Base-by-base conservation (phyloP, 1,140 invertebrate species). In the Arion vulgaris region DNA sequence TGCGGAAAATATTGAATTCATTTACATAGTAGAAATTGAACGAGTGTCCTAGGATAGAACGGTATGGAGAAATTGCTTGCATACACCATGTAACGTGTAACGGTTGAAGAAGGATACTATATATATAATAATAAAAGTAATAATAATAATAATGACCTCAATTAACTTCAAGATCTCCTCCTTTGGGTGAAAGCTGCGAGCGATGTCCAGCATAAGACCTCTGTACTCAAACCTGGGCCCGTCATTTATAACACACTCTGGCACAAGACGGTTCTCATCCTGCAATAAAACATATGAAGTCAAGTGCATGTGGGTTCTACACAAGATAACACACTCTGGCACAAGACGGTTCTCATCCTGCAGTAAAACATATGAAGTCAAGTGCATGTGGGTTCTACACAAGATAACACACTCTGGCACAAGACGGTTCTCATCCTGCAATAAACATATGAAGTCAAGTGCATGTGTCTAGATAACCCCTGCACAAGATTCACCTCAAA, bases 191-290 rank as follows among this genome's bases (percentile, higher is more conserved):
- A 92, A 92, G 83, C 92, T 90, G 49, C 92, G 85, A 1, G 85
- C 74, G 0, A 92, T 85, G 75, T 92, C 92, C 41, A 92, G 51
- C 83, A 89, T 83, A 57, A 92, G 80, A 1, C 91, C 91, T 68
- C 92, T 82, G 81, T 88, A 91, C 19, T 71, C n/a, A 80, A 88
- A 92, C 36, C 90, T 84, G 4, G 91, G 91, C 2, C 81, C 79
- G 78, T 92, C 91, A 23, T 36, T 32, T 34, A 91, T 87, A 0
- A 36, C 49, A 0, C 86, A 79, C 15, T 41, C 75, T 0, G 86
- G 88, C 15, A 90, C 51, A 28, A 7, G 11, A 45, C 28, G 19
- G 19, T 38, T 28, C 0, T n/a, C 28, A 66, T 36, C 39, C 69
- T 81, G 32, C 53, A 45, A 75, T 39, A 5, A 66, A 66, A 66